A percentile compares a stretch with the other conserved stretches of the same genome.
Evolutionary conservation across 2,888 invertebrate species (phyloP).

Genomic region (Aporophyla nigra): DNA sequence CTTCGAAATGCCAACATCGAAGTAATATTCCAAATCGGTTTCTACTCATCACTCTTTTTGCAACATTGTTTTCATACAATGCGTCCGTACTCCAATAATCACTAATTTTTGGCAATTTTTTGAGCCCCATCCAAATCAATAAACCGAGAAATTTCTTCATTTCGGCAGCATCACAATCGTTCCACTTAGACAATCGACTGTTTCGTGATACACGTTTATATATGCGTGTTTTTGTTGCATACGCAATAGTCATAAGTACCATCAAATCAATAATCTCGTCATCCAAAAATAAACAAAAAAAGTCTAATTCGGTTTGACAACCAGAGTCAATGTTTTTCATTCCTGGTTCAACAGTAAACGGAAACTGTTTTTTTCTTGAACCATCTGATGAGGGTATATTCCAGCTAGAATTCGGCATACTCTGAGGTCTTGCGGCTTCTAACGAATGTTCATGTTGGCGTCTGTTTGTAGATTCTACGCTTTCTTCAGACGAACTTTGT

Average conservation of each 20-base stretch:
- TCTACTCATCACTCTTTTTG: slow-evolving; percentile 22
- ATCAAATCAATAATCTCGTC: slow-evolving; percentile 15
- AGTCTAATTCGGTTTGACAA: not conserved
- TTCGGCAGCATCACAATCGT: slow-evolving; percentile 23
- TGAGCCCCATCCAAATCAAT: slow-evolving; percentile 29
- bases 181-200: slow-evolving; percentile 21
- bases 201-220: slow-evolving; percentile 9
- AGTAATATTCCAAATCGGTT: slow-evolving; percentile 26
- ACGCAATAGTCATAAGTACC: slow-evolving; percentile 1
- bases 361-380: not conserved
- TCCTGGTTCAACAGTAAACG: slow-evolving; percentile 5
- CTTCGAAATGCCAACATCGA: slow-evolving; percentile 28
- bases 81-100: slow-evolving; percentile 32
- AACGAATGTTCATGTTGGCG: slow-evolving; percentile 3
- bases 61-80: slow-evolving; percentile 31
- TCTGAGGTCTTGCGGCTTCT: slow-evolving; percentile 9
- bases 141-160: slow-evolving; percentile 32
- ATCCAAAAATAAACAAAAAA: slow-evolving; percentile 11
- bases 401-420: slow-evolving; percentile 9
- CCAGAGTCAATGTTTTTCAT: slow-evolving; percentile 10
- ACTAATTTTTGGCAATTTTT: slow-evolving; percentile 25
- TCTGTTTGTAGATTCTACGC: slow-evolving; percentile 10
- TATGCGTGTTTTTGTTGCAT: slow-evolving; percentile 5
- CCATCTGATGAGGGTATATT: not conserved
- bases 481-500: slow-evolving; percentile 11